phyloP scores from a whole-genome alignment of 2,113 vertebrate genomes.

The Semicossyphus pulcher region DNA sequence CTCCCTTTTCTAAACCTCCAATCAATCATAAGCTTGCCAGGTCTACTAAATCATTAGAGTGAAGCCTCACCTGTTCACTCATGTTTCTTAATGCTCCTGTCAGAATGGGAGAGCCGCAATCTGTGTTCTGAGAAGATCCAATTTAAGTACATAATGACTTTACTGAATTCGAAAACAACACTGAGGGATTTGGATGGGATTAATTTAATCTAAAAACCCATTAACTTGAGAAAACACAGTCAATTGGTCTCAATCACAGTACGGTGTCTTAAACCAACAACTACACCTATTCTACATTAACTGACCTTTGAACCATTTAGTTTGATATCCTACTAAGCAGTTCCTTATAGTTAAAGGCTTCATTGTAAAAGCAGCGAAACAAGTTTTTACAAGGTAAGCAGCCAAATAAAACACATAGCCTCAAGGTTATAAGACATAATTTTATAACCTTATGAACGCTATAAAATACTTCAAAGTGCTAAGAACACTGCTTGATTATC shows the following conservation, averaged over 20 bases:
- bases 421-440: background rate
- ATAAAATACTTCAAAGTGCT: background rate
- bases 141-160: slow-evolving; percentile 6
- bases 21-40: slow-evolving; percentile 34
- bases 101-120: background rate
- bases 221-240: background rate
- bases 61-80: slow-evolving; percentile 43
- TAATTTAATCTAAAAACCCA: background rate
- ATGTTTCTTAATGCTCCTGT: background rate
- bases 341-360: background rate
- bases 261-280: background rate
- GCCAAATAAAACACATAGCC: background rate
- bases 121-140: background rate
- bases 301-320: background rate
- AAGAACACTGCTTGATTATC: background rate
- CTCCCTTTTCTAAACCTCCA: background rate
- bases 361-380: background rate
- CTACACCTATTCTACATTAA: background rate
- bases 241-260: no score
- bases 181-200: background rate
- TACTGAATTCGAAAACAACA: background rate
- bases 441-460: background rate
- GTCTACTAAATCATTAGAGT: background rate
- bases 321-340: background rate
- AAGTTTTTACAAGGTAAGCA: background rate